Percentiles rank a stretch among this genome's conserved stretches.
Evolutionary conservation across 2,113 vertebrate species (phyloP).

Genomic region (Gasterosteus aculeatus): DNA sequence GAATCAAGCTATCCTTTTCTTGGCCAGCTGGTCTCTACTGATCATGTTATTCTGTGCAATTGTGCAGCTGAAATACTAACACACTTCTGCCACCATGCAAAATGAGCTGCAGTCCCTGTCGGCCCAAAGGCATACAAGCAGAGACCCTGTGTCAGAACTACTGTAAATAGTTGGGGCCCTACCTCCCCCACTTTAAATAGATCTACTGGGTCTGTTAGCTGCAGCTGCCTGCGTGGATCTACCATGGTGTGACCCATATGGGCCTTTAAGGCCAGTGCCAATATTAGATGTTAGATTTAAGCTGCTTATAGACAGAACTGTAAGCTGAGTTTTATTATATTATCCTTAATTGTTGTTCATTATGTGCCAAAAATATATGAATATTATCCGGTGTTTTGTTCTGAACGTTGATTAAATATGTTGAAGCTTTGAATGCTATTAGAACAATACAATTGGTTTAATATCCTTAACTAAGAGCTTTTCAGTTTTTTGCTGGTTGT

Average conservation of each 20-base stretch:
- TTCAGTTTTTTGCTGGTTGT: not conserved
- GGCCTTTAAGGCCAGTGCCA: conserved; percentile 40
- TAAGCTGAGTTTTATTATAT: not conserved
- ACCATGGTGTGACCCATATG: conserved; percentile 12
- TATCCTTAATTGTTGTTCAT: not conserved
- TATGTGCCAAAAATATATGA: not conserved
- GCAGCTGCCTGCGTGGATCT: conserved; percentile 70
- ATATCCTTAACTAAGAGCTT: not conserved
- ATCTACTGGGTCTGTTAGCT: conserved; percentile 31
- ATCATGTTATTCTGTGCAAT: no score
- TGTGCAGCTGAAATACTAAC: not conserved
- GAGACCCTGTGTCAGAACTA: not conserved
- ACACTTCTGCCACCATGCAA: not conserved
- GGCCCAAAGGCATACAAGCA: conserved; percentile 2
- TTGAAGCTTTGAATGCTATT: not conserved
- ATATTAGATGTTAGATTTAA: conserved; percentile 48
- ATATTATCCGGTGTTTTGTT: not conserved
- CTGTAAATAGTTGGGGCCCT: not conserved
- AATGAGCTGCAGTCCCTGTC: not conserved
- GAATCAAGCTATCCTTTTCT: not conserved
- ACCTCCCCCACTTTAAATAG: conserved; percentile 64
- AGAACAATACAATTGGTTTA: not conserved
- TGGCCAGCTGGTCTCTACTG: not conserved
- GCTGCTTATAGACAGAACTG: not conserved
- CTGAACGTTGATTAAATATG: not conserved